phyloP scores from a whole-genome alignment of 2,888 invertebrate genomes.

The Pinctada fucata region DNA sequence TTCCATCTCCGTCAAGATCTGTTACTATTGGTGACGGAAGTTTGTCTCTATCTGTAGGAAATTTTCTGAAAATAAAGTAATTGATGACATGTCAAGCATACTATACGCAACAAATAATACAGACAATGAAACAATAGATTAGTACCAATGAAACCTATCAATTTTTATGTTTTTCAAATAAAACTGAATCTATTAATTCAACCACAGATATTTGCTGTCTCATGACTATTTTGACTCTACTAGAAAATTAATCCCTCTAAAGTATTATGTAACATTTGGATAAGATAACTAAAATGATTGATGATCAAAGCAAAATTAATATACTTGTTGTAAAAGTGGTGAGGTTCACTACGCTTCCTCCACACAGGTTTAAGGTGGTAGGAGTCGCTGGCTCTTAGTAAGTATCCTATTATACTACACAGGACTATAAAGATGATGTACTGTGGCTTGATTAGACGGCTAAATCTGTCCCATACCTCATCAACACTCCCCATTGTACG shows the following conservation, averaged over 20 bases:
- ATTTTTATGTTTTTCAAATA: too few species aligned
- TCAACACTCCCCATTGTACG: conserved; percentile 1
- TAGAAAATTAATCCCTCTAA: too few species aligned
- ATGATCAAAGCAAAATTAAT: neutral
- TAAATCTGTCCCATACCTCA: conserved; percentile 7
- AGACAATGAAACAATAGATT: too few species aligned
- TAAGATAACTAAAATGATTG: too few species aligned
- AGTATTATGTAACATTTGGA: too few species aligned
- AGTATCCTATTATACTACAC: conserved; percentile 68
- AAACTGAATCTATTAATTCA: too few species aligned
- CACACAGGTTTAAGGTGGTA: conserved; percentile 71
- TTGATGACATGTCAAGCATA: too few species aligned
- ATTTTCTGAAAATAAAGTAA: conserved; percentile 40
- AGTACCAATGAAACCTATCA: too few species aligned
- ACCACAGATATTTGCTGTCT: too few species aligned
- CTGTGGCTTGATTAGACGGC: conserved; percentile 34
- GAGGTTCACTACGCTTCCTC: conserved; percentile 65
- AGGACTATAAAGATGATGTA: conserved; percentile 64
- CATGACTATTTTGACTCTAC: too few species aligned
- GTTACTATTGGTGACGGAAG: conserved; percentile 70
- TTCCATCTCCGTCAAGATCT: conserved; percentile 73
- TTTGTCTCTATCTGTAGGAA: conserved; percentile 58
- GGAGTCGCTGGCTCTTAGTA: conserved; percentile 68
- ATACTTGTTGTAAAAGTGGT: conserved; percentile 60
- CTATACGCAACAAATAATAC: too few species aligned